phyloP scores from a whole-genome alignment of 2,113 vertebrate genomes.

The Circaetus cinerascens region DNA sequence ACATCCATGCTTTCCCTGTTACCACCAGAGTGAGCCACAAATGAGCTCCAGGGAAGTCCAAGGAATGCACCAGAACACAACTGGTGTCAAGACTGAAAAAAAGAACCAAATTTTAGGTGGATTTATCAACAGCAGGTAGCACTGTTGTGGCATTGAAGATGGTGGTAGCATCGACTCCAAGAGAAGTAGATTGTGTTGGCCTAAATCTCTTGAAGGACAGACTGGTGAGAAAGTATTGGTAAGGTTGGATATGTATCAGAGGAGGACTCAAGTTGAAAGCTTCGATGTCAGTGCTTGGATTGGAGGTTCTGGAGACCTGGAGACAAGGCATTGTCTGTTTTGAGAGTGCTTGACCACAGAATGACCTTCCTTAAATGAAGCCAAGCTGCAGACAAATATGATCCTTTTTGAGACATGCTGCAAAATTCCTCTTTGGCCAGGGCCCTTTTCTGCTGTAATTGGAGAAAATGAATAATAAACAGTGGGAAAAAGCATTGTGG shows the following conservation, averaged over 20 bases:
- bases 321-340: not conserved
- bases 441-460: not conserved
- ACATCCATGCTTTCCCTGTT: not conserved
- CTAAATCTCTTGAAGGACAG: not conserved
- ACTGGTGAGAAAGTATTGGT: not conserved
- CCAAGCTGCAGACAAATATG: not conserved
- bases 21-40: not conserved
- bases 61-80: not conserved
- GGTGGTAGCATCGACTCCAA: not conserved
- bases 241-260: not conserved
- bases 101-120: not conserved
- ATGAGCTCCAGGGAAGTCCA: not conserved
- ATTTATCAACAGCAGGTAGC: not conserved
- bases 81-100: not conserved
- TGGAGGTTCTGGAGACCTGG: not conserved
- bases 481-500: not conserved
- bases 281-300: not conserved
- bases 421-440: not conserved
- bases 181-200: not conserved
- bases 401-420: not conserved
- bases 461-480: constrained; percentile 11
- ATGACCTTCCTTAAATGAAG: constrained; percentile 6
- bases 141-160: not conserved
- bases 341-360: not conserved
- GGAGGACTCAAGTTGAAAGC: not conserved